Base-by-base conservation (phyloP, 2,888 invertebrate species). In the Carcina quercana region DNA sequence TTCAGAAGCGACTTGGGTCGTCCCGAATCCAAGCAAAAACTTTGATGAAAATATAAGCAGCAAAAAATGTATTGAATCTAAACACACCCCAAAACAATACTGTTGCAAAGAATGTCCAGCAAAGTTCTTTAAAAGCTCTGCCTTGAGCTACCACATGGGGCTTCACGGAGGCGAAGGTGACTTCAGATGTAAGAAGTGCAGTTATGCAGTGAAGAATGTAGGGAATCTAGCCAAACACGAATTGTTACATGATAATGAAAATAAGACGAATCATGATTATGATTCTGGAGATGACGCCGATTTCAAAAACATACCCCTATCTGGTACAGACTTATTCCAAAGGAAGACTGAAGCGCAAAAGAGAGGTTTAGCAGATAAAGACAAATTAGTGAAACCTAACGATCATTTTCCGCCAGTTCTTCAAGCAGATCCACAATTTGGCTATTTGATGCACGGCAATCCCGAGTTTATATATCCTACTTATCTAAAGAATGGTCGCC, bases 391-490 rank as follows among this genome's bases (percentile, higher is more conserved):
- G 6, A 80, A 76, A 45, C 85, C 86, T 4, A 86, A 83, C 39
- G 85, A 86, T 43, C 85, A 85, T 50, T 85, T 86, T 45, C 82
- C 83, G 13, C 82, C 85, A 7, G 72, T 84, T 0, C 68, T 86
- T 24, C 79, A 85, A 42, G 84, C 87, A 3, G 90, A 91, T 59
- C 89, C 89, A 3, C 89, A 90, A 52, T 90, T 90, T 47, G 89
- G 89, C 3, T 85, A 86, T 37, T 67, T 88, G 19, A 90, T 90
- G 87, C 88, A 89, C 40, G 92, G 92, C 3, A 92, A 91, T 68
- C 92, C 92, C 1, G 89, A 91, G 45, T 92, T 92, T 51, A 87
- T 89, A 31, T 92, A 92, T 56, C 92, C 91, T 1, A 90, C 90
- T 1, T 90, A 89, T 44, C 57, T 91, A 35, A 90, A 91, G 63